These are phyloP conservation scores for Thelaira solivaga DNA, from an alignment of 2,888 invertebrate species.

Conservation along the genomic window DNA sequence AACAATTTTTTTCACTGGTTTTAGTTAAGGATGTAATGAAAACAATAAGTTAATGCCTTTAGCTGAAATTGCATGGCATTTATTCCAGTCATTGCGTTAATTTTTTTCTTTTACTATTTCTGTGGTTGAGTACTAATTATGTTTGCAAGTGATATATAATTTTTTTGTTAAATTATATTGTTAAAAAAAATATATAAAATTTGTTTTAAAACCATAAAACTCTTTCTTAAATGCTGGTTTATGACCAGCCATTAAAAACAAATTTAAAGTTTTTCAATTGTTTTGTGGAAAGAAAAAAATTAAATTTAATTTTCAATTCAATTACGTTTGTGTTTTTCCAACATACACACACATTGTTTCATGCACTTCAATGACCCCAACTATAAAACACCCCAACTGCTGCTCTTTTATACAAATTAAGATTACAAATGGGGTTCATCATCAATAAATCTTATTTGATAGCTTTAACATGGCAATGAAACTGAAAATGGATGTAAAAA, in stretches of 20 bases:
- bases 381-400: conserved; percentile 1
- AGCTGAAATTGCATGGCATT: no score
- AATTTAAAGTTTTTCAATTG: conserved; percentile 40
- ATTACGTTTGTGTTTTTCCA: conserved; percentile 51
- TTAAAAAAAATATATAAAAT: background rate
- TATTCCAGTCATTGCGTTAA: no score
- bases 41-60: no score
- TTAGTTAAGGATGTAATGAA: no score
- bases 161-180: background rate
- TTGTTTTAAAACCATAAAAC: background rate
- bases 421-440: conserved; percentile 42
- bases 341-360: background rate
- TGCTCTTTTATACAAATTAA: conserved; percentile 10
- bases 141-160: background rate
- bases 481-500: conserved; percentile 15
- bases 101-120: no score
- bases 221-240: background rate
- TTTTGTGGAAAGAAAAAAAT: conserved; percentile 20
- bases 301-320: conserved; percentile 56
- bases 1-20: no score
- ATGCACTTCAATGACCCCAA: conserved; percentile 29
- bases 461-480: conserved; percentile 41
- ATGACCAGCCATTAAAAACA: background rate
- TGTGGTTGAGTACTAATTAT: no score
- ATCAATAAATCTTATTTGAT: conserved; percentile 56